These are phyloP conservation scores for Thermophis baileyi DNA, from an alignment of 2,113 vertebrate species.

Conservation along the genomic window DNA sequence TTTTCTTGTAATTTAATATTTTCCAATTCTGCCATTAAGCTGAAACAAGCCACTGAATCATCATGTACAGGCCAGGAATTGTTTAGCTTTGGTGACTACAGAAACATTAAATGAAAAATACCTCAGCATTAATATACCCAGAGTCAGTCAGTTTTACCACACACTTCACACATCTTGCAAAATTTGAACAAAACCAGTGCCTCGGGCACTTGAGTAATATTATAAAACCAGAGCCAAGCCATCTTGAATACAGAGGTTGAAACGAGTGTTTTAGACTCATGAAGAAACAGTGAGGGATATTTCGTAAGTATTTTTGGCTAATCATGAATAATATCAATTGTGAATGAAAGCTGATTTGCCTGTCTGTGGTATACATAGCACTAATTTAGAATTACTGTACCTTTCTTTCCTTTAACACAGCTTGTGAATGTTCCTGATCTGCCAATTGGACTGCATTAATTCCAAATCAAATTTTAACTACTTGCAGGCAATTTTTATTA, in stretches of 20 bases:
- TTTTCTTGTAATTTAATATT: background rate
- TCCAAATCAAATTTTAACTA: background rate
- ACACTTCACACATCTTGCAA: background rate
- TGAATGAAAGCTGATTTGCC: slow-evolving; percentile 2
- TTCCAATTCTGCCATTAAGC: background rate
- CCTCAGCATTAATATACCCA: background rate
- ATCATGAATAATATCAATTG: background rate
- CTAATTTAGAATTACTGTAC: background rate
- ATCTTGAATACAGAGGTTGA: background rate
- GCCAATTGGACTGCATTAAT: background rate
- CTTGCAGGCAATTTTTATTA: too few species aligned
- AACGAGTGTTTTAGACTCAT: slow-evolving; percentile 2
- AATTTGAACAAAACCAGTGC: background rate
- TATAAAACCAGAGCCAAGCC: background rate
- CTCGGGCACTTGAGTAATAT: background rate
- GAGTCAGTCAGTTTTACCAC: background rate
- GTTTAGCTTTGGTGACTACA: background rate
- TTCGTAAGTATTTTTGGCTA: background rate
- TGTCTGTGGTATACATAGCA: background rate
- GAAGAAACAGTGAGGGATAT: background rate
- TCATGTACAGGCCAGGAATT: background rate
- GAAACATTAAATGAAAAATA: background rate
- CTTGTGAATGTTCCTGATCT: background rate
- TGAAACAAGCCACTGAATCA: background rate
- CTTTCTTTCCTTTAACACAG: background rate